Evolutionary conservation across 2,797 vertebrate species (phyloP).

Genomic region (Pampus argenteus): DNA sequence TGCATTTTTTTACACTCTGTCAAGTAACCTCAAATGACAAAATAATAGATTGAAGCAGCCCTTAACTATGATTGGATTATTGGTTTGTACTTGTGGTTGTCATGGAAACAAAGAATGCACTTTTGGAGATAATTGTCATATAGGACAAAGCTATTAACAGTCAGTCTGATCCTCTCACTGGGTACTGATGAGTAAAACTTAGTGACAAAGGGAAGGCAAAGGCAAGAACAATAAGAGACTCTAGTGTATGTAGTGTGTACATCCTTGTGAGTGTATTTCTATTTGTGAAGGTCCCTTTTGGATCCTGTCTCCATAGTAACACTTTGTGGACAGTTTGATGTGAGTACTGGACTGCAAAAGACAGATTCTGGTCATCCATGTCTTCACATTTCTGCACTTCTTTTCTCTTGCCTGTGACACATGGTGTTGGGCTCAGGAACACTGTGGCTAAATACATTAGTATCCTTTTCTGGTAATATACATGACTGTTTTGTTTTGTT

Average conservation of each 20-base stretch:
- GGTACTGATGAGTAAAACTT: not conserved
- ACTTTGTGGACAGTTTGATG: not conserved
- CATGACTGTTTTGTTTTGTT: not conserved
- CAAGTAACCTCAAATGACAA: constrained; percentile 1
- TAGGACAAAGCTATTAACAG: not conserved
- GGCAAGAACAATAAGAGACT: not conserved
- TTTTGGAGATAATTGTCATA: not conserved
- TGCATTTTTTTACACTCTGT: not conserved
- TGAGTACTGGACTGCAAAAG: constrained; percentile 7
- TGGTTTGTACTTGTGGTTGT: not conserved
- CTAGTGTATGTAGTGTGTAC: not conserved
- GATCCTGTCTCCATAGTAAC: constrained; percentile 4
- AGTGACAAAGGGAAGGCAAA: not conserved
- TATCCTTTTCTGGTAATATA: not conserved
- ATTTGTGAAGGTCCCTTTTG: not conserved
- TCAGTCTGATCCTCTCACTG: not conserved
- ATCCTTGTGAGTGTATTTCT: not conserved
- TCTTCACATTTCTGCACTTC: not conserved
- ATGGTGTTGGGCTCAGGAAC: not conserved
- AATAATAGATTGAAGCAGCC: not conserved
- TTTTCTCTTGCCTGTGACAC: not conserved
- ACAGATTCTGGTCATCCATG: not conserved
- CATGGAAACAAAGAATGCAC: not conserved
- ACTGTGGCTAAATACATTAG: not conserved
- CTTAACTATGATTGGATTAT: too few species aligned